These are phyloP conservation scores for Hemitrygon akajei DNA, from an alignment of 2,797 vertebrate species.

Conservation along the genomic window DNA sequence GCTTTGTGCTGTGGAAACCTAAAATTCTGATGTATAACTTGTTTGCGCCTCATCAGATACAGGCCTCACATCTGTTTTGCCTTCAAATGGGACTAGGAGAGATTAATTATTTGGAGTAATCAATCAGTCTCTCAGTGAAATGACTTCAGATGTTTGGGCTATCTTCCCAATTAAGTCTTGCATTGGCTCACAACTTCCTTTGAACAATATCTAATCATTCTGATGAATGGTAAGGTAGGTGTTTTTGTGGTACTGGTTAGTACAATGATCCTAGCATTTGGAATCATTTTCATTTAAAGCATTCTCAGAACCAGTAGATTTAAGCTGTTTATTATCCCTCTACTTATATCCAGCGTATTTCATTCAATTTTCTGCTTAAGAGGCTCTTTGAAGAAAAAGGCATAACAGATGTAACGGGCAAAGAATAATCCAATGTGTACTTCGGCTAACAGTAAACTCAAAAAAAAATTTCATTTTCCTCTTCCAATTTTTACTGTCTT, in stretches of 20 bases:
- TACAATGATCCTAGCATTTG: background rate
- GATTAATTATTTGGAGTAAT: background rate
- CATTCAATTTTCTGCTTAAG: background rate
- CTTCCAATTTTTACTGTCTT: too few species aligned
- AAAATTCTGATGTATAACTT: background rate
- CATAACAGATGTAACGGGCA: background rate
- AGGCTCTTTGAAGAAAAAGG: background rate
- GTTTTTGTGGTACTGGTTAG: background rate
- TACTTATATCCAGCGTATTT: background rate
- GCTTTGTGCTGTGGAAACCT: background rate
- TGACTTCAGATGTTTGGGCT: background rate
- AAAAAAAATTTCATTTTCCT: too few species aligned
- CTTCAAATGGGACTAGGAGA: background rate
- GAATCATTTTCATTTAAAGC: background rate
- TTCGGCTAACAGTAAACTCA: too few species aligned
- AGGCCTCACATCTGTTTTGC: background rate
- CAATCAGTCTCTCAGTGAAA: background rate
- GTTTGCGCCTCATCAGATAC: background rate
- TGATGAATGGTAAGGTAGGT: background rate
- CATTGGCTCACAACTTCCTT: conserved; percentile 1
- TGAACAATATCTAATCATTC: background rate
- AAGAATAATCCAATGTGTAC: too few species aligned
- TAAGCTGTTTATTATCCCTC: background rate
- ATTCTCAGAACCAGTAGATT: background rate
- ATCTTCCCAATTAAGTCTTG: background rate